Conservation (phyloP, 2,113 vertebrate genomes). For the Pterocles orientalis region DNA sequence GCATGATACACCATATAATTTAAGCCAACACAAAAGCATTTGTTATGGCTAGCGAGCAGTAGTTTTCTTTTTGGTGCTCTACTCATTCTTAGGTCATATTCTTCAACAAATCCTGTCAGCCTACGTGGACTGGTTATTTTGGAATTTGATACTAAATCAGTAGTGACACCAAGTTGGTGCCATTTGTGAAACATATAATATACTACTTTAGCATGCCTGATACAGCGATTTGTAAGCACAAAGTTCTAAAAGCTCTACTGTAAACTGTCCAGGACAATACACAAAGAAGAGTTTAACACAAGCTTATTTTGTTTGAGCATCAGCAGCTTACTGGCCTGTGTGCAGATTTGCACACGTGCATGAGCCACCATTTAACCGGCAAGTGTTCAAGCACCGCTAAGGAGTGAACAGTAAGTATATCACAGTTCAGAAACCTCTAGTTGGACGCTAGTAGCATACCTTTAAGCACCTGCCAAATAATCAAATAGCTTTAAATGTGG, state of each 20-base stretch:
- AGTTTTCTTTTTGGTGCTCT: not conserved
- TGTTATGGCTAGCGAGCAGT: not conserved
- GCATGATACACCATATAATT: not conserved
- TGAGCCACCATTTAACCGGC: not conserved
- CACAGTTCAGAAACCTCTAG: not conserved
- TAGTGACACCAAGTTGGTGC: not conserved
- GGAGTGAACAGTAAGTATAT: not conserved
- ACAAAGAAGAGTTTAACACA: not conserved
- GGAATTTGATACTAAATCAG: not conserved
- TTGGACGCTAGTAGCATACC: not conserved
- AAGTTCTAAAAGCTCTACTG: not conserved
- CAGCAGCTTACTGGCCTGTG: not conserved
- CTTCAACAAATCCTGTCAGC: not conserved
- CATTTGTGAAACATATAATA: not conserved
- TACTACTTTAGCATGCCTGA: not conserved
- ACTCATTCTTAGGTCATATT: not conserved
- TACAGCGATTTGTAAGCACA: not conserved
- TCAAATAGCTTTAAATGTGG: rapidly evolving
- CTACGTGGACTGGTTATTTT: not conserved
- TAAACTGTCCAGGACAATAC: not conserved
- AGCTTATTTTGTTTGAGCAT: not conserved
- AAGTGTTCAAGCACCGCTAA: too few relatives aligned
- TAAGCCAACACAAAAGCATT: not conserved
- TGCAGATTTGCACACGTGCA: not conserved
- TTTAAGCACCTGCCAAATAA: not conserved